These are phyloP conservation scores for Euphonia xanthogaster DNA, from an alignment of 2,797 vertebrate species.

Conservation along the genomic window DNA sequence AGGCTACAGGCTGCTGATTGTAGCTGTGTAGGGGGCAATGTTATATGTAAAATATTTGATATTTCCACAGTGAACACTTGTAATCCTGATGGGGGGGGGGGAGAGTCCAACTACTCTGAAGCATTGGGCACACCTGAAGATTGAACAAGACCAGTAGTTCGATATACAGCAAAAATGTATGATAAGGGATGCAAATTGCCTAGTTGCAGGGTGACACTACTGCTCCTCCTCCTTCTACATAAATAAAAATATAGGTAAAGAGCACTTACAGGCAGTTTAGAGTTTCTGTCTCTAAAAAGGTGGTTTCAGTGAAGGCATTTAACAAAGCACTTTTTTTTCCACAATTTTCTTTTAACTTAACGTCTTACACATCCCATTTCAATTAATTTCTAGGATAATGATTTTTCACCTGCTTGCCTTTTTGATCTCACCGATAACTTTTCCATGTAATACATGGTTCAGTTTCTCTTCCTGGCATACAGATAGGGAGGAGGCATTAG, in stretches of 20 bases:
- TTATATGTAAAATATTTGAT: background rate
- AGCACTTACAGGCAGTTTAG: background rate
- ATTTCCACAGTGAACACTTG: background rate
- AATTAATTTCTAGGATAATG: background rate
- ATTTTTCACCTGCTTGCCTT: background rate
- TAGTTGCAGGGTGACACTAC: background rate
- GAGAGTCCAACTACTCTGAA: background rate
- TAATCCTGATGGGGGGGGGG: background rate
- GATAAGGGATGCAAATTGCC: background rate
- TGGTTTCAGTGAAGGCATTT: background rate
- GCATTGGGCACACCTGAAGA: background rate
- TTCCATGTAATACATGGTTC: background rate
- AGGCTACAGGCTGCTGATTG: background rate
- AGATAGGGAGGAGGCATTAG: background rate
- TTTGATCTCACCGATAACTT: constrained; percentile 12
- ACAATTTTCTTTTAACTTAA: background rate
- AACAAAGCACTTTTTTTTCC: background rate
- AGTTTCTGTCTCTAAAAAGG: background rate
- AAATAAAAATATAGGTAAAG: background rate
- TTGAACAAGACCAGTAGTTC: background rate
- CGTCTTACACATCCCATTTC: background rate
- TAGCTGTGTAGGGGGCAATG: background rate
- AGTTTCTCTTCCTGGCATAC: background rate
- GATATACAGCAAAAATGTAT: background rate
- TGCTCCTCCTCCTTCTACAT: background rate